Base-by-base conservation (phyloP, 1,140 invertebrate genomes). In the Panagrolaimus sp. region DNA sequence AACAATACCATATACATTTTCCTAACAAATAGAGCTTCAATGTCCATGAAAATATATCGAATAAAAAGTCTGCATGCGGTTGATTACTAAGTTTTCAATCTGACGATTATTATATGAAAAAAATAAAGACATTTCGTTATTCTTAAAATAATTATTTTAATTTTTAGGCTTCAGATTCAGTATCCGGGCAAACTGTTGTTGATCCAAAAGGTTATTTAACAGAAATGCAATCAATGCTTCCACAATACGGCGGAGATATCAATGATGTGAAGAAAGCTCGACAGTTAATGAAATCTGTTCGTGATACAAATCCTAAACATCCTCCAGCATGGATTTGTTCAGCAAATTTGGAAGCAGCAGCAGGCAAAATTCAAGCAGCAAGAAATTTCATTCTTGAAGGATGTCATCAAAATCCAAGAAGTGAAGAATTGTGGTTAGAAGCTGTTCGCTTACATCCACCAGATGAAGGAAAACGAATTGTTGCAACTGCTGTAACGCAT, bases 161-260 rank as follows among this genome's bases (percentile, higher is more conserved):
- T 64, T 43, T 71, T 78, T 26, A 86, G 84, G 91, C 96, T 14
- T 98, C 95, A 0, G 96, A 99, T 86, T 98, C 95, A 8, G 96
- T 99, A 0, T 91, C 90, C 38, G 96, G 96, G 5, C 96, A 99
- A 87, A 99, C 96, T 21, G 96, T 98, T 0, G 94, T 99, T 1
- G 96, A 99, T 87, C 96, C 96, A 0, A 98, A 98, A 85, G 96
- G 96, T 12, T 99, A 99, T 83, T 86, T 99, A 9, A 99, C 96
- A 5, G 95, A 98, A 85, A 86, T 99, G 43, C 94, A 98, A 82
- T 96, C 93, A 46, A 98, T 98, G 93, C 93, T 98, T 76, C 96
- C 96, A 0, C 92, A 92, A 17, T 94, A 96, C 84, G 94, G 94
- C 8, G 94, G 94, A 10, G 96, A 99, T 84, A 97, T 98, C 38